A percentile compares a stretch with the other conserved stretches of the same genome.
Conservation (phyloP, 2,797 vertebrate species). For the Poeciliopsis gracilis region DNA sequence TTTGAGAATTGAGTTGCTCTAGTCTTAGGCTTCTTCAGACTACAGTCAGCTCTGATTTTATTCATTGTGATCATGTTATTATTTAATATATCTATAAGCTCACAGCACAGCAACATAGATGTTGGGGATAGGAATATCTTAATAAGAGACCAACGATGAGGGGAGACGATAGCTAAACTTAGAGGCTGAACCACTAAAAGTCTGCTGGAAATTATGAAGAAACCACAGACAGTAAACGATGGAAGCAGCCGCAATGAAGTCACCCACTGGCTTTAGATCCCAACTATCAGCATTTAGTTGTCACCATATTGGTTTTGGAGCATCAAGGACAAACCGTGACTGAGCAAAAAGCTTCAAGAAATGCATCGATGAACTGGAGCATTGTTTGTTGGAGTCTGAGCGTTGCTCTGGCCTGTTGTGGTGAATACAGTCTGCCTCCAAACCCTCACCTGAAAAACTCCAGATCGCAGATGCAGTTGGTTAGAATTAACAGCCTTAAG, state of each 20-base stretch:
- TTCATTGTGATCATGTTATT: background rate
- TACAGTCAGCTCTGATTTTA: background rate
- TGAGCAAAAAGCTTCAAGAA: background rate
- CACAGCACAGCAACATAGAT: background rate
- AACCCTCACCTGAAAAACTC: background rate
- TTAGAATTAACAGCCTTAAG: background rate
- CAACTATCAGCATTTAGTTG: background rate
- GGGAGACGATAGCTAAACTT: background rate
- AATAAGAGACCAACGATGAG: background rate
- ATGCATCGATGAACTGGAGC: background rate
- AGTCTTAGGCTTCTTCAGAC: background rate
- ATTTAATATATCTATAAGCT: background rate
- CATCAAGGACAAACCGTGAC: background rate
- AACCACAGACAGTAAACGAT: background rate
- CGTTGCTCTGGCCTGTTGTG: background rate
- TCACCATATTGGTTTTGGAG: background rate
- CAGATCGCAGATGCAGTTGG: background rate
- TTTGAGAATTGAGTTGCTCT: background rate
- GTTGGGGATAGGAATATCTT: background rate
- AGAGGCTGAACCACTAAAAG: background rate
- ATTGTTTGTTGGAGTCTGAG: background rate
- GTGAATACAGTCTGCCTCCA: background rate
- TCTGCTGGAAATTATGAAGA: background rate
- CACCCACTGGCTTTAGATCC: background rate
- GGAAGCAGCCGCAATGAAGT: background rate